Conservation (phyloP, 1,140 invertebrate species). For the Aphis craccivora region DNA sequence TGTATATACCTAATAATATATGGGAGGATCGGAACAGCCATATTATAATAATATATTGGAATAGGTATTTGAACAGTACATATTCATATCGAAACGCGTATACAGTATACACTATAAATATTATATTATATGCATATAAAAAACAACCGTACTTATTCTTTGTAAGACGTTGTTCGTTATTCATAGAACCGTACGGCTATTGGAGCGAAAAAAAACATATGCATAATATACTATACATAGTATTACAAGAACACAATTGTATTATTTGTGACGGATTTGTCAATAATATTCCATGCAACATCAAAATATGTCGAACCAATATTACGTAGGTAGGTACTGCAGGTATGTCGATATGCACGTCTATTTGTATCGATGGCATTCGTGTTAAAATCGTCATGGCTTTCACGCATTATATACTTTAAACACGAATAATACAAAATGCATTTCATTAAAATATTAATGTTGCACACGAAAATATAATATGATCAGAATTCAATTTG, state of each 20-base stretch:
- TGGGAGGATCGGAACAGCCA: background rate
- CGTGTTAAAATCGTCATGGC: background rate
- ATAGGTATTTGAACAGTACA: background rate
- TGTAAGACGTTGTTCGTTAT: background rate
- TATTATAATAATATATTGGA: background rate
- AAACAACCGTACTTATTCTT: background rate
- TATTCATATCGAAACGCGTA: background rate
- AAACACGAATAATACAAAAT: background rate
- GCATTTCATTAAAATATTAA: background rate
- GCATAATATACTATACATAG: background rate
- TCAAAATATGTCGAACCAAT: background rate
- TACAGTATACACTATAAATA: background rate
- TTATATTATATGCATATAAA: background rate
- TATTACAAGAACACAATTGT: background rate
- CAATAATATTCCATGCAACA: background rate
- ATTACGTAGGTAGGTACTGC: background rate
- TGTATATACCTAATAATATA: too few species aligned
- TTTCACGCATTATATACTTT: background rate
- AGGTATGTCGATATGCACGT: background rate
- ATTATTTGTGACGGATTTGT: conserved; percentile 14
- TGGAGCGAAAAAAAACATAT: background rate
- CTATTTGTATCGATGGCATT: background rate
- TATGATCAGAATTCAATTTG: background rate
- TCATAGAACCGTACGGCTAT: background rate
- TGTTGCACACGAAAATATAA: background rate